Evolutionary conservation across 1,140 invertebrate genomes (phyloP).

Genomic region (Pomacea maculata): DNA sequence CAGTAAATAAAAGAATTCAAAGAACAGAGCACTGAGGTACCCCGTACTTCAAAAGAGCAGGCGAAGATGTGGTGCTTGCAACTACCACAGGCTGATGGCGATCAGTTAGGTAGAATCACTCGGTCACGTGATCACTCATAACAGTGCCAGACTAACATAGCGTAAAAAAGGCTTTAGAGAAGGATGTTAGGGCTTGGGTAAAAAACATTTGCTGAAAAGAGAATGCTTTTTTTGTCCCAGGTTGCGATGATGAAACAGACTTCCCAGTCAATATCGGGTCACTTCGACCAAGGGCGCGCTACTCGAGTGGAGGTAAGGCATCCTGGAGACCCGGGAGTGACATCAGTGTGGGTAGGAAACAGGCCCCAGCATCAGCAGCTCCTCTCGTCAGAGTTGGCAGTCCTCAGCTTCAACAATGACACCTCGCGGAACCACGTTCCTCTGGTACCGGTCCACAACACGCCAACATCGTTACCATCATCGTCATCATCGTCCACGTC

Average conservation of each 20-base stretch:
- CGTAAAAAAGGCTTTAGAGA: too few species aligned
- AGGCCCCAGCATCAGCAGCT: slow-evolving; percentile 6
- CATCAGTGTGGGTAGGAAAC: slow-evolving; percentile 9
- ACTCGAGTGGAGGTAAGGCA: not conserved
- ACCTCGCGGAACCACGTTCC: not conserved
- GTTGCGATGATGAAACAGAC: not conserved
- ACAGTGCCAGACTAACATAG: too few species aligned
- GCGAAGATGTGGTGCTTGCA: too few species aligned
- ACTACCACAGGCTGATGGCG: too few species aligned
- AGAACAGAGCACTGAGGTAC: not conserved
- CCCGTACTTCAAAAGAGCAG: too few species aligned
- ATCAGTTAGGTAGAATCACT: too few species aligned
- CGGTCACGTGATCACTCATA: too few species aligned
- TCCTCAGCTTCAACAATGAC: not conserved
- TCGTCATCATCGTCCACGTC: not conserved
- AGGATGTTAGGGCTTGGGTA: too few species aligned
- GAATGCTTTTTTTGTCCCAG: not conserved
- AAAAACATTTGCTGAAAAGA: not conserved
- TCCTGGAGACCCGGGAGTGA: not conserved
- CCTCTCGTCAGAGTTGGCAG: not conserved
- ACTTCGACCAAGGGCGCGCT: not conserved
- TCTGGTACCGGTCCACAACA: too few species aligned
- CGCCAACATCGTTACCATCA: not conserved
- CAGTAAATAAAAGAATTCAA: not conserved
- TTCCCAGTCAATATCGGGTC: not conserved